These are phyloP conservation scores for Acestrorhynchus altus DNA, from an alignment of 2,797 vertebrate genomes.

Conservation along the genomic window DNA sequence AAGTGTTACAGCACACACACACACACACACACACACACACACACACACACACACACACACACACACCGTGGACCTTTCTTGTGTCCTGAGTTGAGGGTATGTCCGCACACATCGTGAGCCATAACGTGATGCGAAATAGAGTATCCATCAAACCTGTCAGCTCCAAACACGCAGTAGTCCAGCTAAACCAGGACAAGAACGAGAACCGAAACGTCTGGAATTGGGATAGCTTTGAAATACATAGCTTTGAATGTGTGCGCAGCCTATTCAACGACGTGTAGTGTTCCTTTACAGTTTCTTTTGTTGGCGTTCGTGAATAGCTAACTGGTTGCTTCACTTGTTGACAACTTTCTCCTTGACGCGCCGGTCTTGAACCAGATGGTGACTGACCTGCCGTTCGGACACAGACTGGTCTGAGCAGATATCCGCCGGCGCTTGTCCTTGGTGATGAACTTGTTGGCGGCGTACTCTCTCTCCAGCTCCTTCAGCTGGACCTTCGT, in stretches of 20 bases:
- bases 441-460: conserved; percentile 99
- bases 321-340: conserved; percentile 94
- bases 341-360: conserved; percentile 98
- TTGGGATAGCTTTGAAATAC: conserved; percentile 9
- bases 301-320: conserved; percentile 37
- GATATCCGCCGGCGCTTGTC: conserved; percentile 98
- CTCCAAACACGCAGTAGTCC: conserved; percentile 33
- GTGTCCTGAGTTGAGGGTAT: conserved; percentile 39
- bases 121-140: conserved; percentile 12
- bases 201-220: conserved; percentile 23
- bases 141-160: conserved; percentile 9
- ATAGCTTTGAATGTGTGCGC: conserved; percentile 2
- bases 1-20: background rate
- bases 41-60: conserved; percentile 7
- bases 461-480: conserved; percentile 96
- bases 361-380: conserved; percentile 99
- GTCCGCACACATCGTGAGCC: conserved; percentile 20
- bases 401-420: conserved; percentile 94
- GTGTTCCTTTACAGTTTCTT: background rate
- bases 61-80: conserved; percentile 18
- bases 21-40: conserved; percentile 15
- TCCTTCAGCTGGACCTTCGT: conserved; percentile 99
- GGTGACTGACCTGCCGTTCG: conserved; percentile 98
- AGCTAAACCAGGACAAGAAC: conserved; percentile 22
- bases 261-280: conserved; percentile 8